A percentile compares a stretch with the other conserved stretches of the same genome.
Conservation (phyloP, 2,888 invertebrate genomes). For the Ashinkailepas kermadecensis region DNA sequence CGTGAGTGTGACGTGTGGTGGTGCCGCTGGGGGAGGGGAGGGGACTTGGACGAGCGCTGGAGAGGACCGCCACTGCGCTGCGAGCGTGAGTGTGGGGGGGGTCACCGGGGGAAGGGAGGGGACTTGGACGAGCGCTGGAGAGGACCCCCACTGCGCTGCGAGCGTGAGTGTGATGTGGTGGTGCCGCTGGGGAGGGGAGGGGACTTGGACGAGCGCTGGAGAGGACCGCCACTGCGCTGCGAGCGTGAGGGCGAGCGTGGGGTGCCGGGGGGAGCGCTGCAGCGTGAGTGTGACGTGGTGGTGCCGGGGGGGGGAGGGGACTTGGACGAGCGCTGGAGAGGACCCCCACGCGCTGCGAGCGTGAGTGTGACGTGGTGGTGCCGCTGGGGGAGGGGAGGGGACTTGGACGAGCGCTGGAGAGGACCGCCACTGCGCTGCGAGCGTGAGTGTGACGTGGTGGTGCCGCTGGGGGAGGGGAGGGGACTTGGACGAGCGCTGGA, state of each 20-base stretch:
- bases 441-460: conserved; percentile 48
- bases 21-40: too few species aligned
- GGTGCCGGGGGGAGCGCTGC: too few species aligned
- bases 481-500: conserved; percentile 87
- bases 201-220: conserved; percentile 90
- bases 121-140: conserved; percentile 91
- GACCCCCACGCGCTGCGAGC: conserved; percentile 85
- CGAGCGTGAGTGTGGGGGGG: conserved; percentile 52
- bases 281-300: conserved; percentile 49
- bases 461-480: too few species aligned
- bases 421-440: conserved; percentile 86
- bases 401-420: conserved; percentile 87
- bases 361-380: conserved; percentile 43
- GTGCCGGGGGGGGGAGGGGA: conserved; percentile 44
- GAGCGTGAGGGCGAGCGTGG: conserved; percentile 80
- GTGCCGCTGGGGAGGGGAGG: too few species aligned
- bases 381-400: conserved; percentile 39
- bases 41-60: conserved; percentile 83
- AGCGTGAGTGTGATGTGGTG: conserved; percentile 49
- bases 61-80: conserved; percentile 86
- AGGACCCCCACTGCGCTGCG: conserved; percentile 82
- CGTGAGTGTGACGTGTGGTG: conserved; percentile 45
- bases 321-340: conserved; percentile 87
- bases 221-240: conserved; percentile 83
- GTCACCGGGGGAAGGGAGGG: too few species aligned